Percentiles rank a stretch among this genome's conserved stretches.
phyloP scores from a whole-genome alignment of 2,888 invertebrate species.

The Philaethria dido region DNA sequence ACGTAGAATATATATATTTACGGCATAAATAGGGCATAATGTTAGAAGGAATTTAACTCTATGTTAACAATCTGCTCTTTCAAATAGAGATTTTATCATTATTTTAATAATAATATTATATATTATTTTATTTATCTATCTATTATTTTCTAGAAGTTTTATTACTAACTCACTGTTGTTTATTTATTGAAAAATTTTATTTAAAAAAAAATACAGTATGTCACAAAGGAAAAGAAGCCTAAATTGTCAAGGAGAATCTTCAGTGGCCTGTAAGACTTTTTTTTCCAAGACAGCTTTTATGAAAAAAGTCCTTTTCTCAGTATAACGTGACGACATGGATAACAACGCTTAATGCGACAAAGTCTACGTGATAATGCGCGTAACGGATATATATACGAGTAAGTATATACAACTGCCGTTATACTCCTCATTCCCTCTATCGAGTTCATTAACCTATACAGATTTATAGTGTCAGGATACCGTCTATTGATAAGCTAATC shows the following conservation, averaged over 20 bases:
- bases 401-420: constrained; percentile 33
- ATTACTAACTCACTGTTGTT: background rate
- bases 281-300: constrained; percentile 10
- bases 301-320: constrained; percentile 1
- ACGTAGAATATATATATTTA: too few relatives aligned
- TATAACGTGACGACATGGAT: constrained; percentile 36
- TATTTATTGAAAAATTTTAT: too few relatives aligned
- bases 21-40: too few relatives aligned
- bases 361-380: constrained; percentile 38
- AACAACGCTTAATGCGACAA: constrained; percentile 39
- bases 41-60: too few relatives aligned
- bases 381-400: constrained; percentile 36
- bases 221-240: background rate
- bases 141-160: too few relatives aligned
- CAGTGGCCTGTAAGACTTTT: background rate
- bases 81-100: too few relatives aligned
- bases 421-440: constrained; percentile 30
- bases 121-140: too few relatives aligned
- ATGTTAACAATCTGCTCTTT: too few relatives aligned
- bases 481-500: constrained; percentile 2
- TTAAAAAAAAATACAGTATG: too few relatives aligned
- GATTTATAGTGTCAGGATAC: constrained; percentile 3
- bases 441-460: constrained; percentile 24
- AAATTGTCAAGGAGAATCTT: background rate
- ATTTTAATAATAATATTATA: too few relatives aligned